phyloP scores from a whole-genome alignment of 2,113 vertebrate species.

The Laterallus jamaicensis region DNA sequence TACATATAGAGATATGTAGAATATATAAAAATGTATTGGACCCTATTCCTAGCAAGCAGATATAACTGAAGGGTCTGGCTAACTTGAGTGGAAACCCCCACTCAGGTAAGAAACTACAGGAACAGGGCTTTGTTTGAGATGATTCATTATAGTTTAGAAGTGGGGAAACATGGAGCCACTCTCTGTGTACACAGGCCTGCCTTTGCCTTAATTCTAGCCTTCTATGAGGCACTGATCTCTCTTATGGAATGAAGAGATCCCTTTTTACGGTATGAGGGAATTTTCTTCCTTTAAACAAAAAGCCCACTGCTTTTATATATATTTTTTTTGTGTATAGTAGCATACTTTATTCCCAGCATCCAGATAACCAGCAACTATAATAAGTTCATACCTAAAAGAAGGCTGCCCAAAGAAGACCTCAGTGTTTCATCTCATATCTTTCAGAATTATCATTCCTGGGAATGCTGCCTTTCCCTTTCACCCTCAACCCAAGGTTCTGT shows the following conservation, averaged over 20 bases:
- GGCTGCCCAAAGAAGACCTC: background rate
- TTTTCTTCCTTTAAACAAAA: slow-evolving; percentile 15
- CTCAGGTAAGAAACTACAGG: background rate
- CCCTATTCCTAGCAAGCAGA: background rate
- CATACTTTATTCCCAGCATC: background rate
- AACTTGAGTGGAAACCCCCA: background rate
- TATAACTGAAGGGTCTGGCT: background rate
- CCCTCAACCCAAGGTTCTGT: background rate
- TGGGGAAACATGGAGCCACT: background rate
- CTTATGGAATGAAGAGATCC: background rate
- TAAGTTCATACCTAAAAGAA: background rate
- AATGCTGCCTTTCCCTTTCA: background rate
- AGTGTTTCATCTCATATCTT: background rate
- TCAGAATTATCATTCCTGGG: background rate
- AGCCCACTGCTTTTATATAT: background rate
- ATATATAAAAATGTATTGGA: background rate
- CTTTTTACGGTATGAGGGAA: slow-evolving; percentile 13
- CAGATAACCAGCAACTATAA: background rate
- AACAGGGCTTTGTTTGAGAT: background rate
- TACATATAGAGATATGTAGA: background rate
- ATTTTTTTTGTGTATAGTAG: background rate
- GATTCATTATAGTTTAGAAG: background rate
- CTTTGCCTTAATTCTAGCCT: slow-evolving; percentile 61
- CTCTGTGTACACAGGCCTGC: background rate
- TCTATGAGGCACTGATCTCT: slow-evolving; percentile 21